phyloP scores from a whole-genome alignment of 2,888 invertebrate species.

The Tineola bisselliella region DNA sequence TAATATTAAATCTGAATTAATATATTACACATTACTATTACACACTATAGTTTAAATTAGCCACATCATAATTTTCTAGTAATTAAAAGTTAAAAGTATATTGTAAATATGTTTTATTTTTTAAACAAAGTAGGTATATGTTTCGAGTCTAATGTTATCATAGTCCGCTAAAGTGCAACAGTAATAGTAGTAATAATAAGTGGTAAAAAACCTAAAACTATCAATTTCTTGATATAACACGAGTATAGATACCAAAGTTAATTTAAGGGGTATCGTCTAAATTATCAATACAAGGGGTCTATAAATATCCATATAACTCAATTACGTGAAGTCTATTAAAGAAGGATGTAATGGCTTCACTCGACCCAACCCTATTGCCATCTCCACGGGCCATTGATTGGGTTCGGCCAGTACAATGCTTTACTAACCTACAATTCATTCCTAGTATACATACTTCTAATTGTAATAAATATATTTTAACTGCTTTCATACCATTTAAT shows the following conservation, averaged over 20 bases:
- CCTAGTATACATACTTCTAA: not conserved
- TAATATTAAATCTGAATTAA: no score
- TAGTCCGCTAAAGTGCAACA: no score
- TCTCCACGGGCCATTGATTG: constrained; percentile 10
- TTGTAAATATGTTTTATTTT: no score
- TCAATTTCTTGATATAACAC: not conserved
- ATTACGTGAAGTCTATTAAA: not conserved
- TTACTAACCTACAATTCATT: not conserved
- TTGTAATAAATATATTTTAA: not conserved
- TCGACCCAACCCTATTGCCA: not conserved
- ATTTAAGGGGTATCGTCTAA: not conserved
- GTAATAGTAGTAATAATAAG: no score
- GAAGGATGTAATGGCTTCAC: constrained; percentile 5
- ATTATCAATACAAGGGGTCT: not conserved
- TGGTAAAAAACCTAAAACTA: not conserved
- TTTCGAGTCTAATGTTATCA: no score
- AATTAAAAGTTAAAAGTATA: no score
- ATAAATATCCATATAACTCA: not conserved
- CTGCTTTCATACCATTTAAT: not conserved
- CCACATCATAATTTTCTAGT: no score
- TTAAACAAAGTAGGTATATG: no score
- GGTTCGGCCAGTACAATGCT: not conserved
- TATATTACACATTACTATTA: no score
- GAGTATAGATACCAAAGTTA: not conserved
- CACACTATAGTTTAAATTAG: no score